Evolutionary conservation across 2,113 vertebrate genomes (phyloP).

Genomic region (Crypturellus undulatus): DNA sequence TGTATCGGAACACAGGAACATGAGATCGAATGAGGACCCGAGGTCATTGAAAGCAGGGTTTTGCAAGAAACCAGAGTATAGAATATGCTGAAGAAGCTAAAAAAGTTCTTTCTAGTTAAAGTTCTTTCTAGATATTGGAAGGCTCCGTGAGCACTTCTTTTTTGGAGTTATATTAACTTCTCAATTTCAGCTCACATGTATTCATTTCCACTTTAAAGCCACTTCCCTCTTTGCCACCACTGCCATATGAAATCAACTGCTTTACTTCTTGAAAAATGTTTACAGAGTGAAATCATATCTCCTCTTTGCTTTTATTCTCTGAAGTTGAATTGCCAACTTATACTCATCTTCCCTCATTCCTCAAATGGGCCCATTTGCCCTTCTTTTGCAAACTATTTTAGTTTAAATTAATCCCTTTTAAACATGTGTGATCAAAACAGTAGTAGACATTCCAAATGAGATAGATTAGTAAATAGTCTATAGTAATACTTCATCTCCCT

Average conservation of each 20-base stretch:
- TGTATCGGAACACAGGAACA: background rate
- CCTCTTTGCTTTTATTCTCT: background rate
- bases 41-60: background rate
- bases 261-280: background rate
- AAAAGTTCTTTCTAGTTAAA: background rate
- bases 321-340: background rate
- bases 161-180: background rate
- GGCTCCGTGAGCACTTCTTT: background rate
- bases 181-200: background rate
- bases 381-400: background rate
- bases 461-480: background rate
- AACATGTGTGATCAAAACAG: accelerated
- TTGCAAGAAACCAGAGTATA: background rate
- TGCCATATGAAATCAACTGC: background rate
- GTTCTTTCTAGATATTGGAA: too few relatives aligned
- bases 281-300: background rate
- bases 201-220: background rate
- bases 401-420: background rate
- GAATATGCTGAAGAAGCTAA: background rate
- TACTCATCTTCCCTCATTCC: background rate
- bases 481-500: background rate
- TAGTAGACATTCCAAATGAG: background rate
- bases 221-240: background rate
- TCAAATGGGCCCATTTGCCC: background rate
- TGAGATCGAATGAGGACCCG: background rate